Percentiles rank a stretch among this genome's conserved stretches.
Evolutionary conservation across 2,888 invertebrate species (phyloP).

Genomic region (Patella ulyssiponensis): DNA sequence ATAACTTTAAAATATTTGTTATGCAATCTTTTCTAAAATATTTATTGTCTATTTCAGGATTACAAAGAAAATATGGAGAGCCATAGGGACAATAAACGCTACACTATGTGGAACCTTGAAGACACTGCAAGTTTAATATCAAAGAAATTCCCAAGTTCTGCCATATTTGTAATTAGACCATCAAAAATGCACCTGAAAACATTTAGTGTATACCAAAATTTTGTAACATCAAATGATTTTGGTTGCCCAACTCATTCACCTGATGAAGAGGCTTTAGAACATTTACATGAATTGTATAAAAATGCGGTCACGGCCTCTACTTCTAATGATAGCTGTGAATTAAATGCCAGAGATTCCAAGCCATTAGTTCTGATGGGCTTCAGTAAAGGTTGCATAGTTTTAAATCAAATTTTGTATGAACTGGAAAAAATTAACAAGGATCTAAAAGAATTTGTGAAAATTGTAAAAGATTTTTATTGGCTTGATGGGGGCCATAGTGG

Average conservation of each 20-base stretch:
- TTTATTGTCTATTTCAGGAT: slow-evolving; percentile 76
- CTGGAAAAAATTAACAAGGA: slow-evolving; percentile 75
- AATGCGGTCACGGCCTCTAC: slow-evolving; percentile 40
- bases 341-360: not conserved
- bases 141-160: slow-evolving; percentile 78
- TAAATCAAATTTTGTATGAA: slow-evolving; percentile 91
- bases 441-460: slow-evolving; percentile 71
- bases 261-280: slow-evolving; percentile 80
- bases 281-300: slow-evolving; percentile 76
- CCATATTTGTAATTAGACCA: slow-evolving; percentile 69
- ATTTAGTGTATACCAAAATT: slow-evolving; percentile 91
- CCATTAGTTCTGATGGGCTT: slow-evolving; percentile 81
- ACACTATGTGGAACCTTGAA: slow-evolving; percentile 86
- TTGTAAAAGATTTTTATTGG: slow-evolving; percentile 87
- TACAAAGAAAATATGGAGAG: slow-evolving; percentile 87
- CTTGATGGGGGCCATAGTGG: slow-evolving; percentile 94
- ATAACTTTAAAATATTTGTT: too few relatives aligned
- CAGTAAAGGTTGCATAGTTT: slow-evolving; percentile 93
- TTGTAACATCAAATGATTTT: slow-evolving; percentile 82
- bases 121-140: slow-evolving; percentile 81
- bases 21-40: not conserved
- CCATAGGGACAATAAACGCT: slow-evolving; percentile 83
- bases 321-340: not conserved
- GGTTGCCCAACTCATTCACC: slow-evolving; percentile 88
- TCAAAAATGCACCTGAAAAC: slow-evolving; percentile 85